Evolutionary conservation across 2,113 vertebrate species (phyloP).

Genomic region (Vicugna pacos): DNA sequence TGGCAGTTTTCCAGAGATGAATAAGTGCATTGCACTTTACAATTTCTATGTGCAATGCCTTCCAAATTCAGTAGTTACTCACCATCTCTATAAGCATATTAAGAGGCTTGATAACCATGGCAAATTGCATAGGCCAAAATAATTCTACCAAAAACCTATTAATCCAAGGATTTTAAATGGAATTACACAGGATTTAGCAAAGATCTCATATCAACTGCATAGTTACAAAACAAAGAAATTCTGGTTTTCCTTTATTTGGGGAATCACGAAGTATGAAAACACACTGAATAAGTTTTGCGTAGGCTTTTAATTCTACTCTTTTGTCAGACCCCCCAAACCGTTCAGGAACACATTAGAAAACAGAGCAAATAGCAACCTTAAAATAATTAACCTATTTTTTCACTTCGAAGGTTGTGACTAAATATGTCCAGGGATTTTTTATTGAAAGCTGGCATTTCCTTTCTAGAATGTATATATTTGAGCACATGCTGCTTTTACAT

Average conservation of each 20-base stretch:
- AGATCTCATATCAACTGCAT: not conserved
- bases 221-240: not conserved
- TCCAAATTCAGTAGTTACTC: not conserved
- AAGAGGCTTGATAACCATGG: not conserved
- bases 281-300: not conserved
- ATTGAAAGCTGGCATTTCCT: not conserved
- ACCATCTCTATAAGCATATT: not conserved
- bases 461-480: not conserved
- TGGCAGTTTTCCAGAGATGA: constrained; percentile 80
- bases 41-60: constrained; percentile 49
- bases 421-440: not conserved
- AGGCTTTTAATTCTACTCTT: not conserved
- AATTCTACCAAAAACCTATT: not conserved
- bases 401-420: not conserved
- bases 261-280: not conserved
- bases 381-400: not conserved
- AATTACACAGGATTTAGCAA: constrained; percentile 1
- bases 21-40: constrained; percentile 19
- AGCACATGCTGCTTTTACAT: not conserved
- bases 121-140: constrained; percentile 24
- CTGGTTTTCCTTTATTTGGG: not conserved
- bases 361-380: not conserved
- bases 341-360: not conserved
- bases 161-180: not conserved
- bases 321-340: not conserved